phyloP scores from a whole-genome alignment of 2,888 invertebrate species.

The Cantharis flavilabris region DNA sequence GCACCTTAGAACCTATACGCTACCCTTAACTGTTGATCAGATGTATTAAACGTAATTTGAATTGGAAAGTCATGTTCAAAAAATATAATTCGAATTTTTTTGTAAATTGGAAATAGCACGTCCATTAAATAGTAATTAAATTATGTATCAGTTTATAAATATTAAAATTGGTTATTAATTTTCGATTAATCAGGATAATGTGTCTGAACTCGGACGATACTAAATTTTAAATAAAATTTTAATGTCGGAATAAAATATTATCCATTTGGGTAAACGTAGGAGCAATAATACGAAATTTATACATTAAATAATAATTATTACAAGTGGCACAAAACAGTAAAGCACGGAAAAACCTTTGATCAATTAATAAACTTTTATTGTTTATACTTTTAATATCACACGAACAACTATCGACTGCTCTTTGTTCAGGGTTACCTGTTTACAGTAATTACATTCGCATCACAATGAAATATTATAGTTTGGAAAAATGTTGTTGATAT shows the following conservation, averaged over 20 bases:
- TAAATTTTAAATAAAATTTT: background rate
- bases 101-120: background rate
- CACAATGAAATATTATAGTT: background rate
- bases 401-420: background rate
- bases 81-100: background rate
- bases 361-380: background rate
- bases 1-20: background rate
- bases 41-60: background rate
- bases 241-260: background rate
- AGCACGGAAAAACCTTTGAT: background rate
- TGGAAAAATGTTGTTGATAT: background rate
- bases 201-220: background rate
- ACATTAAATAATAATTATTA: background rate
- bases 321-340: background rate
- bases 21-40: background rate
- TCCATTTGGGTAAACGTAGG: background rate
- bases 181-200: background rate
- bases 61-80: background rate
- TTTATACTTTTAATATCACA: background rate
- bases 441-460: background rate
- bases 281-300: background rate
- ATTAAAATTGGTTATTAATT: background rate
- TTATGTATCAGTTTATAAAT: background rate
- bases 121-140: background rate
- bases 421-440: background rate